A percentile compares a stretch with the other conserved stretches of the same genome.
Evolutionary conservation across 2,797 vertebrate species (phyloP).

Genomic region (Peromyscus melanophrys): DNA sequence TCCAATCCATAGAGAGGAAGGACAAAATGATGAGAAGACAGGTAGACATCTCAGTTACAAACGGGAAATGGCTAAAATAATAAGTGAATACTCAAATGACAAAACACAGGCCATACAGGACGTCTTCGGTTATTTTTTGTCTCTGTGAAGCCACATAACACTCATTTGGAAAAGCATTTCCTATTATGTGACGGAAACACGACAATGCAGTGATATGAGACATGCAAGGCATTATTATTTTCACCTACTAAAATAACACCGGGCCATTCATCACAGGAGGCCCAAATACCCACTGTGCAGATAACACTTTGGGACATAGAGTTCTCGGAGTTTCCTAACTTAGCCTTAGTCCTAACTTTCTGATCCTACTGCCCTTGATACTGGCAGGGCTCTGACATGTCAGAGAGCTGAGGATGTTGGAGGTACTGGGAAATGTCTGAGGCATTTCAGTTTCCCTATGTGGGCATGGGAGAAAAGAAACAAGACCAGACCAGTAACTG

Average conservation of each 20-base stretch:
- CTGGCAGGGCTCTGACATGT: background rate
- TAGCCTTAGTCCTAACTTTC: background rate
- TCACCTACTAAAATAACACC: background rate
- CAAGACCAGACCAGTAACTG: background rate
- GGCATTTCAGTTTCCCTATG: background rate
- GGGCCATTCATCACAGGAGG: constrained; percentile 15
- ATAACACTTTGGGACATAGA: constrained; percentile 16
- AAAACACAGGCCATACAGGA: constrained; percentile 77
- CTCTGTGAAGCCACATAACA: constrained; percentile 77
- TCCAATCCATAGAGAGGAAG: constrained; percentile 62
- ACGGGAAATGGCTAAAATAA: constrained; percentile 85
- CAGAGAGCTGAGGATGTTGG: rapidly evolving
- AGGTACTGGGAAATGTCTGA: background rate
- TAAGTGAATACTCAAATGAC: constrained; percentile 77
- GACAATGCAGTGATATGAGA: constrained; percentile 82
- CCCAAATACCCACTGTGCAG: background rate
- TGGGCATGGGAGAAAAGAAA: background rate
- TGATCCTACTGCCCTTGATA: background rate
- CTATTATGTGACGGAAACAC: constrained; percentile 69
- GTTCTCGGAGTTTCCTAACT: background rate
- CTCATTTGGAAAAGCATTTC: constrained; percentile 85
- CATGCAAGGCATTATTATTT: constrained; percentile 82
- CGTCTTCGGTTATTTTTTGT: constrained; percentile 79
- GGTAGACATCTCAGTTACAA: constrained; percentile 79
- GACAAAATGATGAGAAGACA: constrained; percentile 55